phyloP scores from a whole-genome alignment of 2,797 vertebrate species.

The Remorina albescens region DNA sequence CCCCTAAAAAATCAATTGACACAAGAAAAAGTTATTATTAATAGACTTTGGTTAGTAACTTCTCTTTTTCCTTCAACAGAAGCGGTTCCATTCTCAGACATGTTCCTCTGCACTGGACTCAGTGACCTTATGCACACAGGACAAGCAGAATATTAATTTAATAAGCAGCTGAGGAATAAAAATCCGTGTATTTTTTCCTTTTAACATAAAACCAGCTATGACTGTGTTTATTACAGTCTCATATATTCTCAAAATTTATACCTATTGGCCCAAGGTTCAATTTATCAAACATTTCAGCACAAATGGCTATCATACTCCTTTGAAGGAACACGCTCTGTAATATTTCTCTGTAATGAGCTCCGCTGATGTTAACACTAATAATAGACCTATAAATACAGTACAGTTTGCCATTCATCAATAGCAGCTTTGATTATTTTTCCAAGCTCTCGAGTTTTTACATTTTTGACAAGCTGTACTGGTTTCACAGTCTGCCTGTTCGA shows the following conservation, averaged over 20 bases:
- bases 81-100: constrained; percentile 26
- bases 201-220: constrained; percentile 42
- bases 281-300: constrained; percentile 45
- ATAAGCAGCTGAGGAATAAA: constrained; percentile 68
- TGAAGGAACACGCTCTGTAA: constrained; percentile 15
- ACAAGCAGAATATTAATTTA: constrained; percentile 72
- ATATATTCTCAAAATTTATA: constrained; percentile 26
- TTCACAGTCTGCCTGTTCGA: constrained; percentile 27
- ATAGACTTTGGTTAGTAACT: constrained; percentile 34
- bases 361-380: constrained; percentile 36
- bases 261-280: constrained; percentile 35
- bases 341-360: constrained; percentile 17
- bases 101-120: constrained; percentile 50
- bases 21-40: constrained; percentile 49
- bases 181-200: constrained; percentile 50
- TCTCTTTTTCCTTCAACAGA: constrained; percentile 22
- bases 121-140: constrained; percentile 63
- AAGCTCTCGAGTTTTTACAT: constrained; percentile 44
- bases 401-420: constrained; percentile 38
- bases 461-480: constrained; percentile 18
- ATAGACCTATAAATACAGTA: constrained; percentile 23
- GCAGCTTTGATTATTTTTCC: constrained; percentile 45
- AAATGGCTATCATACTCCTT: constrained; percentile 10
- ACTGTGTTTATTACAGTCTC: constrained; percentile 34
- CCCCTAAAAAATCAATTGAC: constrained; percentile 53